Conservation (phyloP, 2,797 vertebrate genomes). For the Etheostoma perlongum region DNA sequence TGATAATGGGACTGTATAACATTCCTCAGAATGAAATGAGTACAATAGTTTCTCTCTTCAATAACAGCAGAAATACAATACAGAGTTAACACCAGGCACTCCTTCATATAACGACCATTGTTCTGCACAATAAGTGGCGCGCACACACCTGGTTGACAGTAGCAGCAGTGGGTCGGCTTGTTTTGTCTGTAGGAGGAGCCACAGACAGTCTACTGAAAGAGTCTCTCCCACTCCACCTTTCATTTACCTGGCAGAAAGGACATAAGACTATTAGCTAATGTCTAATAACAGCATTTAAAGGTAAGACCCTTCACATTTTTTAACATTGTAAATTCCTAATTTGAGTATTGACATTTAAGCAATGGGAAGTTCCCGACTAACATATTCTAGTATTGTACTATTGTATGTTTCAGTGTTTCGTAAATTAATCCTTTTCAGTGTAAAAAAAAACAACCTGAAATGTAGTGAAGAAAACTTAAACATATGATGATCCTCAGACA, state of each 20-base stretch:
- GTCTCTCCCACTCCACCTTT: neutral
- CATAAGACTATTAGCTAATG: neutral
- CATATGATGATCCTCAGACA: neutral
- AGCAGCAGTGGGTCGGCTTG: neutral
- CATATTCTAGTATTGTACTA: neutral
- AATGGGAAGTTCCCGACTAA: neutral
- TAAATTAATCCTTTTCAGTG: fast-evolving
- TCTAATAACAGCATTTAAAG: slow-evolving; percentile 1
- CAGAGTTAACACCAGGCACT: neutral
- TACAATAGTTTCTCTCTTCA: neutral
- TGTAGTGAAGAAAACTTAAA: neutral
- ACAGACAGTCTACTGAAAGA: neutral
- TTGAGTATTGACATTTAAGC: neutral
- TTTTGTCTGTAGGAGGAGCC: slow-evolving; percentile 52
- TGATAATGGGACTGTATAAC: neutral
- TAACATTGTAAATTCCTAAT: neutral
- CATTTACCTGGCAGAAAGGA: neutral
- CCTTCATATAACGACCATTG: neutral
- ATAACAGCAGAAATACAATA: neutral
- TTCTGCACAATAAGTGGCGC: neutral
- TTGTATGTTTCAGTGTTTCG: neutral
- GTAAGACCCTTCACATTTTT: slow-evolving; percentile 10
- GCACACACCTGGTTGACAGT: neutral
- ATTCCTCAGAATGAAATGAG: neutral
- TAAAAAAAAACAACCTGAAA: neutral